These are phyloP conservation scores for Galeopterus variegatus DNA, from an alignment of 2,113 vertebrate genomes.

Conservation along the genomic window DNA sequence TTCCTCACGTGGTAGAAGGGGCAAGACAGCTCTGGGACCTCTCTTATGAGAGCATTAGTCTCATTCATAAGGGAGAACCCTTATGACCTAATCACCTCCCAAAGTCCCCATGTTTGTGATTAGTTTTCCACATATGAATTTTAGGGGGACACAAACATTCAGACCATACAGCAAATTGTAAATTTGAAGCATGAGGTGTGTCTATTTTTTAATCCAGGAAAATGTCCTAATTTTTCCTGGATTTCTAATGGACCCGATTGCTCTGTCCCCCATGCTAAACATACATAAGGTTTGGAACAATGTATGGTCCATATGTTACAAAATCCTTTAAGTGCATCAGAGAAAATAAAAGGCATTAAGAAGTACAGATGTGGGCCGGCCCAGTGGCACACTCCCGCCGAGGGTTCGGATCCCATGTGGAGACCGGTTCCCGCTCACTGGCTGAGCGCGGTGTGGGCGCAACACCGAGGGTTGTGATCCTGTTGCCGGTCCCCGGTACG, in stretches of 20 bases:
- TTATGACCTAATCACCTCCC: background rate
- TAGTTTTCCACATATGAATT: background rate
- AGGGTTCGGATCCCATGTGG: too few relatives aligned
- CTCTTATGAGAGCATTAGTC: background rate
- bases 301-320: background rate
- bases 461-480: too few relatives aligned
- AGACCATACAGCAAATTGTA: background rate
- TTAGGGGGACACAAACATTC: too few relatives aligned
- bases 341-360: background rate
- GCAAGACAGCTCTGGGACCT: accelerated
- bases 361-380: background rate
- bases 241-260: background rate
- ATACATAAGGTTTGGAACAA: background rate
- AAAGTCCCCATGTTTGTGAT: background rate
- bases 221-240: background rate
- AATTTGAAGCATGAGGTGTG: background rate
- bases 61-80: accelerated
- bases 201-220: background rate
- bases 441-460: too few relatives aligned
- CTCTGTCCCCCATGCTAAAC: background rate
- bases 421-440: too few relatives aligned
- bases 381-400: too few relatives aligned
- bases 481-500: too few relatives aligned
- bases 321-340: background rate
- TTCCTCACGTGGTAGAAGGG: background rate